Evolutionary conservation across 1,140 invertebrate genomes (phyloP), one percentile per base, ranked within the genome.

Genomic region (Brachionus sp.): DNA sequence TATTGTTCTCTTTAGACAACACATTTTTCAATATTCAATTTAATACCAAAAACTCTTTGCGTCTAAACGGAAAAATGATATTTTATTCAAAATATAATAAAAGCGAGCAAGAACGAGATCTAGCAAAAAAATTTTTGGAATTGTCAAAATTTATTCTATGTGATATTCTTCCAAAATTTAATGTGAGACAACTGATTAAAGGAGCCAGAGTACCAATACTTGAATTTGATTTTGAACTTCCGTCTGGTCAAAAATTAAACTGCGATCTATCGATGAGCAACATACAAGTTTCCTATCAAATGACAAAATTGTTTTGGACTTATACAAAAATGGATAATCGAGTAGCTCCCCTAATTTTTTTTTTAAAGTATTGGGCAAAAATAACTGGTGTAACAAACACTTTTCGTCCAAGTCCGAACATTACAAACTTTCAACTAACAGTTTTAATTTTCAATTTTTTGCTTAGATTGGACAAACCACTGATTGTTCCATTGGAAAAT

Each of bases 231-330:
- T 80, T 80, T 62, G 62, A 80, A 19, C 23, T 80, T 23, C 62
- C 77, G 1, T 35, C 70, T 12, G 42, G 23, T 19, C 29, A 57
- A 57, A 80, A 23, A 19, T 37, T 80, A n/a, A 80, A 80, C 19
- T 80, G 77, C 57, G 77, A 80, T 66, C 35, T 80, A 5, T 80
- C 77, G 35, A 80, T 80, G 77, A 80, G 50, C 23, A 80, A 62
- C 25, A 10, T 80, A 66, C 5, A 62, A 37, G 50, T 35, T 10
- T 80, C 77, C 9, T 80, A 64, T 64, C 50, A 57, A 80, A 80
- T 62, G 50, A 80, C 77, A 16, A 80, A 80, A 42, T 19, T 80
- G n/a, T 66, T 80, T 37, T 80, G 77, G 77, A 80, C 77, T 4
- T 80, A 62, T 62, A 80, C 16, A 7, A 13, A 80, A 80, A 33